A percentile compares a stretch with the other conserved stretches of the same genome.
Evolutionary conservation across 2,113 vertebrate genomes (phyloP).

Genomic region (Grallaria varia): DNA sequence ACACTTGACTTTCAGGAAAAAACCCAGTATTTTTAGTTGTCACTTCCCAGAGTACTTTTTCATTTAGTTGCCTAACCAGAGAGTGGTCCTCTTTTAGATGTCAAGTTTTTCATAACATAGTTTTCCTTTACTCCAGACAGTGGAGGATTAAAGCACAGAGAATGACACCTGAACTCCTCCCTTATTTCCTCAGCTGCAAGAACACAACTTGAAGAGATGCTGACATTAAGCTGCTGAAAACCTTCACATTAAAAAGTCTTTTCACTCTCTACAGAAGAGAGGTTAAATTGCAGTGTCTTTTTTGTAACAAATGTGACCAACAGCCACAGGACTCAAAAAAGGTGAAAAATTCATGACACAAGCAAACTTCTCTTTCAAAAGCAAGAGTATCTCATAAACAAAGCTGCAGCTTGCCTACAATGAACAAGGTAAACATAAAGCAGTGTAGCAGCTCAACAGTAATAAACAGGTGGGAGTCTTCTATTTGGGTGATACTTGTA

Average conservation of each 20-base stretch:
- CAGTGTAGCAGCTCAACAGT: background rate
- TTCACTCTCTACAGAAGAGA: background rate
- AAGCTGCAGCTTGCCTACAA: background rate
- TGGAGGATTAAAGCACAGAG: background rate
- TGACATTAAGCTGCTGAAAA: background rate
- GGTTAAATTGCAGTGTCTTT: background rate
- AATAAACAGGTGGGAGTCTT: constrained; percentile 43
- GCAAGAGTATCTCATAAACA: background rate
- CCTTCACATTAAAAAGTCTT: background rate
- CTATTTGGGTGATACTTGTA: background rate
- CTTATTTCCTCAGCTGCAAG: background rate
- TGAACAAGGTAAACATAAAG: background rate
- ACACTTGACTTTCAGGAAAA: background rate
- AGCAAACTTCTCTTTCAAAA: background rate
- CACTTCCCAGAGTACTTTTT: background rate
- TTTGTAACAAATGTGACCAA: background rate
- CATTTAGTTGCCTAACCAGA: background rate
- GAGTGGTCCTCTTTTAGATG: background rate
- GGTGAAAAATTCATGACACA: background rate
- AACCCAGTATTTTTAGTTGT: background rate
- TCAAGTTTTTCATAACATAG: background rate
- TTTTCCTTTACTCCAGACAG: background rate
- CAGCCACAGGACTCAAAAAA: background rate
- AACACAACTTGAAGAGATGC: background rate
- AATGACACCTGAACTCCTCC: background rate